These are phyloP conservation scores for Saimiri boliviensis DNA, from an alignment of 2,113 vertebrate genomes.

Conservation along the genomic window DNA sequence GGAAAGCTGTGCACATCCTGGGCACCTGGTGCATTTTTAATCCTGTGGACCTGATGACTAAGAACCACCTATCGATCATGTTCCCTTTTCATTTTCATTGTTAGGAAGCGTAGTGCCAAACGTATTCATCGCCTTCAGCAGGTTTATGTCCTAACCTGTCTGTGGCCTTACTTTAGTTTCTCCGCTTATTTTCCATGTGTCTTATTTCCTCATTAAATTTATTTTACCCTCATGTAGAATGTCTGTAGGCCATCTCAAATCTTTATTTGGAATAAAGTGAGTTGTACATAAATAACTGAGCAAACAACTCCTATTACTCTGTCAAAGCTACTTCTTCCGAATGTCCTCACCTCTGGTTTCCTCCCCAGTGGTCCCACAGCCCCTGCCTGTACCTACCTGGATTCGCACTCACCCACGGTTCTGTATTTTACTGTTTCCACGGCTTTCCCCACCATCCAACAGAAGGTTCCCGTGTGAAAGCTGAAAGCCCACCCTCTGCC, in stretches of 20 bases:
- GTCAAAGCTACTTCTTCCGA: not conserved
- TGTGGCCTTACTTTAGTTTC: not conserved
- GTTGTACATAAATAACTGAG: not conserved
- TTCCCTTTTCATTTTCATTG: not conserved
- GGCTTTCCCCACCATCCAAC: not conserved
- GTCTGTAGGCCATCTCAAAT: not conserved
- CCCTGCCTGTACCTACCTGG: not conserved
- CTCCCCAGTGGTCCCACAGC: not conserved
- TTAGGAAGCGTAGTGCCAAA: not conserved
- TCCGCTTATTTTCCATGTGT: not conserved
- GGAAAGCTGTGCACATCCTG: not conserved
- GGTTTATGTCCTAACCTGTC: not conserved
- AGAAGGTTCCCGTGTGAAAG: not conserved
- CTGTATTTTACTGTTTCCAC: not conserved
- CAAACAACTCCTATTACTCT: not conserved
- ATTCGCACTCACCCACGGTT: not conserved
- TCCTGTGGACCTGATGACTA: not conserved
- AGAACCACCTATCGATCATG: not conserved
- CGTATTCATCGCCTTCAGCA: not conserved
- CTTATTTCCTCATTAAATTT: not conserved
- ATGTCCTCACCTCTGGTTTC: not conserved
- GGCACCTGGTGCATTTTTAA: not conserved
- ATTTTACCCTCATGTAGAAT: not conserved
- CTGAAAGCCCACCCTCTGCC: not conserved
- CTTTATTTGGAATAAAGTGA: not conserved